These are phyloP conservation scores for Uloborus diversus DNA, from an alignment of 1,140 invertebrate genomes.

Conservation along the genomic window DNA sequence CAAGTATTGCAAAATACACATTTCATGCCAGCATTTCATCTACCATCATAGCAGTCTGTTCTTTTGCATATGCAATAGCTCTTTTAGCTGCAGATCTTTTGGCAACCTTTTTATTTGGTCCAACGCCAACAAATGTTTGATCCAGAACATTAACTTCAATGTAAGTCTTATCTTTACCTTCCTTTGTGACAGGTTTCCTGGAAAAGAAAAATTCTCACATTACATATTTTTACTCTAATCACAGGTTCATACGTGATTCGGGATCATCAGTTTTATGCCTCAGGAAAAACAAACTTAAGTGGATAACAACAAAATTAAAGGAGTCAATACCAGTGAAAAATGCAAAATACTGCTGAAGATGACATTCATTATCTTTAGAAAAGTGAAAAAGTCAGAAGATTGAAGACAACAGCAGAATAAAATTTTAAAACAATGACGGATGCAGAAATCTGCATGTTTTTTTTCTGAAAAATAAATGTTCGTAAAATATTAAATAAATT, in stretches of 20 bases:
- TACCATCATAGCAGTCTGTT: no score
- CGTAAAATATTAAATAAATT: neutral
- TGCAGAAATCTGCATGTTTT: neutral
- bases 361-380: neutral
- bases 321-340: no score
- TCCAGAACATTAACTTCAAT: slow-evolving; percentile 69
- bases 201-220: neutral
- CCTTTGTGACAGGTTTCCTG: slow-evolving; percentile 35
- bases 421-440: no score
- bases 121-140: slow-evolving; percentile 68
- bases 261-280: no score
- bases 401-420: no score
- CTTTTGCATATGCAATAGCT: slow-evolving; percentile 63
- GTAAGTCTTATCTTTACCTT: slow-evolving; percentile 67
- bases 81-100: slow-evolving; percentile 71
- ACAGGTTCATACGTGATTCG: no score
- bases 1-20: no score
- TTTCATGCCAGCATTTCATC: no score
- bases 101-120: slow-evolving; percentile 70
- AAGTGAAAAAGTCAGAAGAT: no score
- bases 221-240: no score
- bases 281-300: no score
- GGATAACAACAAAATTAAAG: neutral
- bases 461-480: neutral
- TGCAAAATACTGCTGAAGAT: no score